Base-by-base conservation (phyloP, 2,797 vertebrate genomes). In the Tauraco hartlaubi region DNA sequence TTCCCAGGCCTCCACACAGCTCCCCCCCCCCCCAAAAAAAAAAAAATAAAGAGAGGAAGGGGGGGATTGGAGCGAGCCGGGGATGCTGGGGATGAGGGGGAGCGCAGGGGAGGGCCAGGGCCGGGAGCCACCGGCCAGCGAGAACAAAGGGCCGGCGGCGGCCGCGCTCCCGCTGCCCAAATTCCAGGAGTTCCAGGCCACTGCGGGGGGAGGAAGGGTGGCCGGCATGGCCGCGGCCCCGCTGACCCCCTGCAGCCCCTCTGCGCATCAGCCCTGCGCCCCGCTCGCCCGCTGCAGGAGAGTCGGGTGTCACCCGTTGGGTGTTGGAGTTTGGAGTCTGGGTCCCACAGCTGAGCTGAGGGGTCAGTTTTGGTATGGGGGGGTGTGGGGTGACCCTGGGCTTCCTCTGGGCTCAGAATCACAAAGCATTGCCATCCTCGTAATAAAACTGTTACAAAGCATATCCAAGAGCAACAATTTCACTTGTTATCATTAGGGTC, bases 141-240 rank as follows among this genome's bases (percentile, higher is more conserved):
- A 95, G 93, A 97, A 97, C 97, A 97, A 97, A 97, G 95, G 81
- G 79, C 76, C 75, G 93, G 93, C 92, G 91, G 90, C 91, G 25
- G 95, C 90, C 73, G 25, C 44, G 80, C 97, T 98, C 97, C 97
- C 95, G 96, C 96, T 97, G 97, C 95, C 96, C 96, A 97, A 97
- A 98, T 98, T 98, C 98, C 98, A 97, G 93, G 97, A 97, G 98
- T 98, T 98, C 97, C 97, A 97, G 90, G 89, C 85, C 74, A 85
- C 62, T 75, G 85, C 12, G 88, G 91, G 96, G 90, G 92, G 87
- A 92, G 92, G 86, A 89, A 95, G 93, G 88, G 94, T 71, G 86
- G 80, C 69, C 68, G 9, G 67, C 78, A 41, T 72, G 94, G 94
- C 90, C 67, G n/a, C 48, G 90, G 94, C 94, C 62, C 78, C 86